A percentile compares a stretch with the other conserved stretches of the same genome.
phyloP scores from a whole-genome alignment of 1,140 invertebrate species.

The Acromyrmex heyeri region DNA sequence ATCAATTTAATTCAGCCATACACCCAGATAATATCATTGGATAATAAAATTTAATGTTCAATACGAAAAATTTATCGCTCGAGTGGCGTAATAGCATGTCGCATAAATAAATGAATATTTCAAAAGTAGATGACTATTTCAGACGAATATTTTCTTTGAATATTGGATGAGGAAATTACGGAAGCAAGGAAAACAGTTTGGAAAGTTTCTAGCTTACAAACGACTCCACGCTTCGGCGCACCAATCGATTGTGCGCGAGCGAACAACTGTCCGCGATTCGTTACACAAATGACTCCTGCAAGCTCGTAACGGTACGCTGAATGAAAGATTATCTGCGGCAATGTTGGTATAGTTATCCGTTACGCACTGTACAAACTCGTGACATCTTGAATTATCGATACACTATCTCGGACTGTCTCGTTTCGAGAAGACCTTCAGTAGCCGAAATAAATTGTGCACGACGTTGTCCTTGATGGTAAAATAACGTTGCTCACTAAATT shows the following conservation, averaged over 20 bases:
- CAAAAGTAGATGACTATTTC: conserved; percentile 14
- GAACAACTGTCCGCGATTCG: conserved; percentile 58
- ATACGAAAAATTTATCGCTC: conserved; percentile 30
- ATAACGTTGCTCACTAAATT: background rate
- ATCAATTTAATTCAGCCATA: background rate
- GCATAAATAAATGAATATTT: conserved; percentile 53
- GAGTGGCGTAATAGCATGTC: background rate
- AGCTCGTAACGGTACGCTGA: conserved; percentile 52
- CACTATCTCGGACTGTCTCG: conserved; percentile 28
- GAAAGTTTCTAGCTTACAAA: conserved; percentile 44
- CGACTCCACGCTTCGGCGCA: conserved; percentile 6
- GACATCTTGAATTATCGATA: conserved; percentile 56
- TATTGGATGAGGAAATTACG: conserved; percentile 60
- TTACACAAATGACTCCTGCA: conserved; percentile 55
- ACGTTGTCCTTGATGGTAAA: conserved; percentile 53
- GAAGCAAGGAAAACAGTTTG: conserved; percentile 46
- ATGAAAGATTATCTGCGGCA: conserved; percentile 54
- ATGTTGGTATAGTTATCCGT: conserved; percentile 29
- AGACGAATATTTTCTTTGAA: conserved; percentile 45
- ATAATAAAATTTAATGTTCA: background rate
- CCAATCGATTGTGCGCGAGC: conserved; percentile 41
- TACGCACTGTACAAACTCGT: conserved; percentile 31
- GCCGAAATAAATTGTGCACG: conserved; percentile 49
- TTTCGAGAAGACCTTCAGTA: background rate
- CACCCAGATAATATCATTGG: background rate